phyloP scores from a whole-genome alignment of 2,797 vertebrate species.

The Cynodonichthys magdalenae region DNA sequence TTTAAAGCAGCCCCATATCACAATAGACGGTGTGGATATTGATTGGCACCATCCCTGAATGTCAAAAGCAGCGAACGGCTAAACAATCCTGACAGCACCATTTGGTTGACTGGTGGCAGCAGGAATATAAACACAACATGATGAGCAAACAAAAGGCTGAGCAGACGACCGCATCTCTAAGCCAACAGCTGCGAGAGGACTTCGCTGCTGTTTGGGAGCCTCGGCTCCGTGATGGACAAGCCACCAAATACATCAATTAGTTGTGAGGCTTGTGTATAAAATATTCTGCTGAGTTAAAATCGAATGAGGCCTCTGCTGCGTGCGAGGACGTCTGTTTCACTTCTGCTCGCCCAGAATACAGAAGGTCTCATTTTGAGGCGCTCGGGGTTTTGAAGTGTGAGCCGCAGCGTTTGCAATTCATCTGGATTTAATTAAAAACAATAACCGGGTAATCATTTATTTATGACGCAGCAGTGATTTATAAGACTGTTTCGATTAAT shows the following conservation, averaged over 20 bases:
- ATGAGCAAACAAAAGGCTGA: conserved; percentile 66
- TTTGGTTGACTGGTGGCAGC: conserved; percentile 60
- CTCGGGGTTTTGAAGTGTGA: conserved; percentile 2
- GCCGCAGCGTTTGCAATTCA: conserved; percentile 19
- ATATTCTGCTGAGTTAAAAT: not conserved
- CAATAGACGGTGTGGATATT: conserved; percentile 20
- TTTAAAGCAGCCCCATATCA: conserved; percentile 22
- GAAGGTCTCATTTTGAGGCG: conserved; percentile 3
- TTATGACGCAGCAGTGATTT: conserved; percentile 49
- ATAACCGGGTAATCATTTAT: conserved; percentile 61
- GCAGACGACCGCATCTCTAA: conserved; percentile 54
- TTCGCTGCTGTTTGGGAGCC: conserved; percentile 10
- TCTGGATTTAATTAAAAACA: conserved; percentile 63
- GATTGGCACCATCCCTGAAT: conserved; percentile 30
- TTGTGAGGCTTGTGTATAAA: conserved; percentile 11
- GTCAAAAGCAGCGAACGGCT: conserved; percentile 46
- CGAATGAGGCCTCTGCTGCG: not conserved
- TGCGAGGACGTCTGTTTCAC: conserved; percentile 1
- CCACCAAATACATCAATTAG: conserved; percentile 21
- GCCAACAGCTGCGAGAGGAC: conserved; percentile 68
- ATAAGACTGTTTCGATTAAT: conserved; percentile 38
- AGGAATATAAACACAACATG: conserved; percentile 35
- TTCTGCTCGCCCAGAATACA: conserved; percentile 14
- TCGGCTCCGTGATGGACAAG: conserved; percentile 25
- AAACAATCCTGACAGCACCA: conserved; percentile 66